These are phyloP conservation scores for Corvus cornix DNA, from an alignment of 2,113 vertebrate species.

Conservation along the genomic window DNA sequence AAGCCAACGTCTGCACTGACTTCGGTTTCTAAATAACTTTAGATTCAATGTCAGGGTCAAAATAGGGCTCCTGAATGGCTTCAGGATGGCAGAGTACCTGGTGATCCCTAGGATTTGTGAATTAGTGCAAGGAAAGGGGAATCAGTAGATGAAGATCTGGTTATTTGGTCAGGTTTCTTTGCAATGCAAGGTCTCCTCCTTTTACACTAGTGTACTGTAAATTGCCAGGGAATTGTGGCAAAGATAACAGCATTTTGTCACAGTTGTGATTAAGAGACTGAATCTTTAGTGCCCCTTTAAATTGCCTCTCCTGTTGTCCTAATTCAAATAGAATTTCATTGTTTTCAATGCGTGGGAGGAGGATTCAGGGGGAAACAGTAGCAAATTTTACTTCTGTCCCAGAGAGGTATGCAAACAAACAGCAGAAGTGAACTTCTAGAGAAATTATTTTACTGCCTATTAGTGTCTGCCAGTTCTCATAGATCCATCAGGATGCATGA, in stretches of 20 bases:
- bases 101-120: not conserved
- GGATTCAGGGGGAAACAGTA: not conserved
- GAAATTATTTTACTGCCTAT: slow-evolving; percentile 28
- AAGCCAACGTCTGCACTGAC: not conserved
- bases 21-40: not conserved
- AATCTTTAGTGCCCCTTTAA: slow-evolving; percentile 16
- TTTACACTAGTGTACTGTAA: not conserved
- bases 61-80: not conserved
- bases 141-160: not conserved
- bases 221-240: not conserved
- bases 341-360: not conserved
- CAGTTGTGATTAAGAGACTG: slow-evolving; percentile 21
- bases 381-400: not conserved
- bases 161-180: not conserved
- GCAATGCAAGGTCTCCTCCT: not conserved
- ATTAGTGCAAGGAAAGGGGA: not conserved
- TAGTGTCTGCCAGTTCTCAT: not conserved
- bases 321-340: slow-evolving; percentile 53
- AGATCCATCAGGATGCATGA: not conserved
- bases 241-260: slow-evolving; percentile 31
- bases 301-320: slow-evolving; percentile 28
- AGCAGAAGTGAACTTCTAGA: slow-evolving; percentile 18
- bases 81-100: not conserved
- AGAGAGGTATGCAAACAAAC: not conserved
- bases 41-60: not conserved